Evolutionary conservation across 2,888 invertebrate species (phyloP).

Genomic region (Pandemis cinnamomeana): DNA sequence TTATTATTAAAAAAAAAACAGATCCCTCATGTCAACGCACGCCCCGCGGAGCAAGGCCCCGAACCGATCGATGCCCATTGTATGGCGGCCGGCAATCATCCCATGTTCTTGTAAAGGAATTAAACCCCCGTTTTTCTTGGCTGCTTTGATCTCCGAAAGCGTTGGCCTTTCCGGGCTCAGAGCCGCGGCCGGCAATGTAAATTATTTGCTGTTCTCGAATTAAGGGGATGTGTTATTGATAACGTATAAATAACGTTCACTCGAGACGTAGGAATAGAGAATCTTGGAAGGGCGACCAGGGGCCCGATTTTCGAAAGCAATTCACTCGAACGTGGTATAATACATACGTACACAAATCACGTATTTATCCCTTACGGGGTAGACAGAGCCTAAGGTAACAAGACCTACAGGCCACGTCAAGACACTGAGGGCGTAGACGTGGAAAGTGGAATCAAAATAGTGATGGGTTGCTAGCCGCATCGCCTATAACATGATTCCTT

Average conservation of each 20-base stretch:
- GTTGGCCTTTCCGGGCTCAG: constrained; percentile 21
- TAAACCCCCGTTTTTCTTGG: constrained; percentile 40
- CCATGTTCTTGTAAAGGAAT: constrained; percentile 35
- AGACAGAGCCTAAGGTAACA: no score
- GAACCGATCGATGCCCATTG: background rate
- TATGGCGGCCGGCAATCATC: constrained; percentile 14
- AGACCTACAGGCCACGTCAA: no score
- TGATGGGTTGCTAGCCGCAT: no score
- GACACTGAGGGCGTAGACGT: no score
- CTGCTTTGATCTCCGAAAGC: constrained; percentile 39
- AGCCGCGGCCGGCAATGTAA: constrained; percentile 34
- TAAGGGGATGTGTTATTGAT: constrained; percentile 22
- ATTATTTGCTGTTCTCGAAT: constrained; percentile 31
- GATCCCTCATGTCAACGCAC: background rate
- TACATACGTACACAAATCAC: no score
- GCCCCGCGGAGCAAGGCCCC: background rate
- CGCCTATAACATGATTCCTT: no score
- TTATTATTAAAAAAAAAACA: background rate
- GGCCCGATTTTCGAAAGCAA: no score
- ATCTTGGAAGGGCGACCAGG: no score
- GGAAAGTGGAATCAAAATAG: no score
- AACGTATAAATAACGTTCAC: background rate
- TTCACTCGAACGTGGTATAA: no score
- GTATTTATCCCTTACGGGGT: no score
- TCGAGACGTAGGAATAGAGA: no score